Evolutionary conservation across 2,888 invertebrate genomes (phyloP), one percentile per base, ranked within the genome.

Genomic region (Drosophila rubida): DNA sequence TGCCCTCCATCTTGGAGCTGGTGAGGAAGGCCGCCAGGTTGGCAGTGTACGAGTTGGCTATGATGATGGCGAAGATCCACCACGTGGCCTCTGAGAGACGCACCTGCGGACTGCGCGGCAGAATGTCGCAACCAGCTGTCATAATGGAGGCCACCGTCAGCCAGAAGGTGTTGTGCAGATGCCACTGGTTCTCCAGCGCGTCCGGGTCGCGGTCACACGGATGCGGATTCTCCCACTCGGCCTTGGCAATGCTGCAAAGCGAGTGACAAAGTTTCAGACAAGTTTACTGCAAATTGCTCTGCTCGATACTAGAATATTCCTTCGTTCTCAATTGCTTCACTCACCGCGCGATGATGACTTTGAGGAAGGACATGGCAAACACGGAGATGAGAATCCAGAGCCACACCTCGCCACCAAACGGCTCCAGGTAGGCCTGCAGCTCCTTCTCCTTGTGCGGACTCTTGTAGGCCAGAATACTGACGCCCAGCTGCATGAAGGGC

Each of bases 401-500:
- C 97, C 97, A 98, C n/a, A 97, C 97, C 87, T 96, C 95, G 16
- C 95, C 93, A 5, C 95, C 95, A 71, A 98, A 95, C 0, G 98
- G 98, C 70, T 95, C 95, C 75, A 98, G 93, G 92, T 98, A 98
- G 7, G 97, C 96, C 91, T 97, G 96, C 51, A 98, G 92, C 86
- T 95, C 95, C 27, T 97, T 96, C 64, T 95, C 94, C 70, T 95
- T 94, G 64, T 94, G 93, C 0, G 97, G 95, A 2, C 63, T 79
- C 87, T 96, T 96, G 80, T 95, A 95, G 92, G 95, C 97, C 78
- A 98, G 92, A 90, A 98, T 97, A 87, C 97, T 96, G 81, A 98
- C 97, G 93, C 97, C 97, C 68, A 99, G 93, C 80, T 97, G 98
- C 97, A 99, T 98, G 92, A 99, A 99, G 0, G 99, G 99, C 92